Evolutionary conservation across 2,113 vertebrate species (phyloP).

Genomic region (Coptodon rendalli): DNA sequence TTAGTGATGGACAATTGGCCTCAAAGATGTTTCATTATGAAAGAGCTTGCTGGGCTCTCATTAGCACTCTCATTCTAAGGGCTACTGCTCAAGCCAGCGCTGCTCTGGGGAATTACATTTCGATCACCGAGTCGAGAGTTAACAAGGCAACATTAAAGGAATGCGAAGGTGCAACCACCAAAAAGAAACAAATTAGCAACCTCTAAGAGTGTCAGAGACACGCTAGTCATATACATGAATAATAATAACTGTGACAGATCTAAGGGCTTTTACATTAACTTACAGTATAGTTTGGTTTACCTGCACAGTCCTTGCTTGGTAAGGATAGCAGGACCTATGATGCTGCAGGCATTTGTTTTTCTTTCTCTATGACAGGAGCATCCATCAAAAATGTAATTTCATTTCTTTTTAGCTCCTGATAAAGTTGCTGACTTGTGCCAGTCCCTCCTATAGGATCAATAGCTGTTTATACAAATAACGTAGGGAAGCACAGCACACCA

Average conservation of each 20-base stretch:
- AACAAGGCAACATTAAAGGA: conserved; percentile 65
- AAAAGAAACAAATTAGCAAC: conserved; percentile 56
- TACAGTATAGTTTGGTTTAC: conserved; percentile 14
- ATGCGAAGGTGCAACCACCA: conserved; percentile 43
- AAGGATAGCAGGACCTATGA: not conserved
- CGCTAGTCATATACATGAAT: conserved; percentile 35
- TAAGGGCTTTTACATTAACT: conserved; percentile 12
- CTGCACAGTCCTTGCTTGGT: not conserved
- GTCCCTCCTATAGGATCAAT: conserved; percentile 68
- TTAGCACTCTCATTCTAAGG: conserved; percentile 56
- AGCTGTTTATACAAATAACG: conserved; percentile 69
- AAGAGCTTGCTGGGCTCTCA: conserved; percentile 70
- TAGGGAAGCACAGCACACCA: conserved; percentile 29
- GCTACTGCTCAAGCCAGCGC: conserved; percentile 40
- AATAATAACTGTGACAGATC: not conserved
- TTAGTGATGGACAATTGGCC: conserved; percentile 75
- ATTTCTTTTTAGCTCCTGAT: conserved; percentile 70
- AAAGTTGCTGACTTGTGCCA: conserved; percentile 76
- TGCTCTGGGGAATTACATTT: conserved; percentile 56
- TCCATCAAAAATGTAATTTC: conserved; percentile 76
- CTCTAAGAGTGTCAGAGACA: conserved; percentile 25
- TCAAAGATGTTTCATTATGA: conserved; percentile 70
- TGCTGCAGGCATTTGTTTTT: conserved; percentile 62
- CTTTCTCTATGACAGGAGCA: conserved; percentile 67
- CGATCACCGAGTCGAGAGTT: conserved; percentile 45